phyloP scores from a whole-genome alignment of 2,888 invertebrate genomes.

The Biston stratarius region DNA sequence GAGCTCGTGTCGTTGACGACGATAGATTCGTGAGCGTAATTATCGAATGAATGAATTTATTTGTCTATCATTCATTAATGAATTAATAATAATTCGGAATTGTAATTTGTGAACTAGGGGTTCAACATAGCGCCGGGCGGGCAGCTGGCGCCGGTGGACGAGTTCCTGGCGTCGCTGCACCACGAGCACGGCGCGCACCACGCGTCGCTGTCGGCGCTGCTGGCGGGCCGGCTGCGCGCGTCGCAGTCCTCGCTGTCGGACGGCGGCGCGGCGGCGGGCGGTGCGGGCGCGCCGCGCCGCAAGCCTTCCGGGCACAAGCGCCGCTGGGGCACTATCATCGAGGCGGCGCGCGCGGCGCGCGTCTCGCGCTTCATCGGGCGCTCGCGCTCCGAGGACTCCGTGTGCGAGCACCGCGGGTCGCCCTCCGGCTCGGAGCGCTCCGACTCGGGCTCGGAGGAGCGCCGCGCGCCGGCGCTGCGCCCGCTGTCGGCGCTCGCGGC shows the following conservation, averaged over 20 bases:
- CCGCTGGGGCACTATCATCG: conserved; percentile 94
- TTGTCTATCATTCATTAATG: too few relatives aligned
- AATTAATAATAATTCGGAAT: too few relatives aligned
- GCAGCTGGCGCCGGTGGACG: conserved; percentile 91
- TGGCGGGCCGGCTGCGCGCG: conserved; percentile 85
- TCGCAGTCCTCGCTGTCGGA: conserved; percentile 78
- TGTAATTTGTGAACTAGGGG: conserved; percentile 61
- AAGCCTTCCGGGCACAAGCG: conserved; percentile 89
- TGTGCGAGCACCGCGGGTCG: conserved; percentile 83
- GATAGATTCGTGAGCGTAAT: too few relatives aligned
- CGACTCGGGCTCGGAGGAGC: conserved; percentile 90
- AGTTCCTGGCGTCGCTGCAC: conserved; percentile 91
- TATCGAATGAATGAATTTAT: too few relatives aligned
- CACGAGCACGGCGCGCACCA: conserved; percentile 82
- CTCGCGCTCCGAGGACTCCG: conserved; percentile 93
- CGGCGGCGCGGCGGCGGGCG: conserved; percentile 46
- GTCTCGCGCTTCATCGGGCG: conserved; percentile 93
- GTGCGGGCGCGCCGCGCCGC: conserved; percentile 52
- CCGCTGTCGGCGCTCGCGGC: conserved; percentile 89
- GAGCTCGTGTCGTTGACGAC: too few relatives aligned
- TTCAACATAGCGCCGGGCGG: conserved; percentile 94
- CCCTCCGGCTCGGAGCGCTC: conserved; percentile 83
- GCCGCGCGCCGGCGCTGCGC: conserved; percentile 64
- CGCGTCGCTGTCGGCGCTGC: conserved; percentile 89
- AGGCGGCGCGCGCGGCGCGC: conserved; percentile 93